A percentile compares a stretch with the other conserved stretches of the same genome.
Evolutionary conservation across 2,797 vertebrate genomes (phyloP).

Genomic region (Sebastes taczanowskii): DNA sequence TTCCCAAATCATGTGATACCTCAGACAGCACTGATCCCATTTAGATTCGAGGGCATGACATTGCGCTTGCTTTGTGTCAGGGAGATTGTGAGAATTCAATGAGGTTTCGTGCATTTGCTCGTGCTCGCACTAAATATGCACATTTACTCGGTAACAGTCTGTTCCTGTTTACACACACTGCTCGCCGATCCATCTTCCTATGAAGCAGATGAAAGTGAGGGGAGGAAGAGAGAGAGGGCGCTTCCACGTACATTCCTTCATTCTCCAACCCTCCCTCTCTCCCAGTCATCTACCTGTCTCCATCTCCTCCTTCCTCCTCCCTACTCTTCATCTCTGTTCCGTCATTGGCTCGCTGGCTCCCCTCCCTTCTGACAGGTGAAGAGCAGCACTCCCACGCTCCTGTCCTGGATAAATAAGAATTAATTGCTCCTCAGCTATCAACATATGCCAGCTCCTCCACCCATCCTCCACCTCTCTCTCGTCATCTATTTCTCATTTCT

Average conservation of each 20-base stretch:
- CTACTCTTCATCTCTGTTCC: conserved; percentile 5
- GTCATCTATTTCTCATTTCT: conserved; percentile 46
- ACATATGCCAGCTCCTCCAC: conserved; percentile 69
- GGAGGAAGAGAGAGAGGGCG: background rate
- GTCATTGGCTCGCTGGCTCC: conserved; percentile 28
- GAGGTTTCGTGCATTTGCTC: background rate
- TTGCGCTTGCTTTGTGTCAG: background rate
- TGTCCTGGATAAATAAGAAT: conserved; percentile 72
- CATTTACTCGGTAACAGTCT: background rate
- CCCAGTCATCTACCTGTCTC: background rate
- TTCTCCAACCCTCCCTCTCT: background rate
- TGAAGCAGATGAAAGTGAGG: background rate
- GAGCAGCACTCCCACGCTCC: conserved; percentile 50
- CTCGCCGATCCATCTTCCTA: background rate
- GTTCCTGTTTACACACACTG: background rate
- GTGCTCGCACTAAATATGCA: background rate
- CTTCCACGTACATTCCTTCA: background rate
- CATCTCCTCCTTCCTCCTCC: background rate
- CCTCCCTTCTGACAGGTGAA: conserved; percentile 54
- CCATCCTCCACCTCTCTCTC: conserved; percentile 35
- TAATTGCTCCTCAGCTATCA: conserved; percentile 67
- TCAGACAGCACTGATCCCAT: conserved; percentile 9
- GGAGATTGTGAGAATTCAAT: background rate
- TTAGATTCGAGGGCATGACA: background rate
- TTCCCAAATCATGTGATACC: conserved; percentile 1